Conservation (phyloP, 2,888 invertebrate genomes). For the Acrobeloides nanus region DNA sequence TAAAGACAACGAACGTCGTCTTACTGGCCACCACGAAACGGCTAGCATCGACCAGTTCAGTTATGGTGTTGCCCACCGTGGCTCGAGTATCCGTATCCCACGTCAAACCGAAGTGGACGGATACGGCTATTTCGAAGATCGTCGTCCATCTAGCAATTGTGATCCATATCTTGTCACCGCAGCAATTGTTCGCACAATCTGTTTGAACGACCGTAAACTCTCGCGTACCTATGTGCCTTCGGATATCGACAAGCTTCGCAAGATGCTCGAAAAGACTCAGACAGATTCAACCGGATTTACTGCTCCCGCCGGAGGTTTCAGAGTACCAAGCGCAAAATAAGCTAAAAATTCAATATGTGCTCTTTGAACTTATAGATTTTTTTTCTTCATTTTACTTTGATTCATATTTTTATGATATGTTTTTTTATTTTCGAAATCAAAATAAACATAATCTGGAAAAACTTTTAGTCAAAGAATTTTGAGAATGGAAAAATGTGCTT, state of each 20-base stretch:
- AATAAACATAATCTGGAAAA: too few species aligned
- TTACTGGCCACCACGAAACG: conserved; percentile 86
- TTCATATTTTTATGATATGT: too few species aligned
- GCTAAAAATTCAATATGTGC: neutral
- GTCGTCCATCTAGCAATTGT: conserved; percentile 54
- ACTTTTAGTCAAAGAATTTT: too few species aligned
- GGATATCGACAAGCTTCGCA: conserved; percentile 33
- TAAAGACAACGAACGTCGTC: conserved; percentile 86
- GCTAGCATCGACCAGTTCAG: conserved; percentile 94
- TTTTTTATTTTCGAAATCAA: too few species aligned
- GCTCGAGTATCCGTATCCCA: conserved; percentile 51
- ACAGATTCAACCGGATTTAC: too few species aligned
- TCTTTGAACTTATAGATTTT: conserved; percentile 2
- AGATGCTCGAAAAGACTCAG: conserved; percentile 23
- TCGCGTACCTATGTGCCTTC: conserved; percentile 46
- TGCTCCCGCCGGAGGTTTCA: neutral
- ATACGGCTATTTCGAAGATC: conserved; percentile 53
- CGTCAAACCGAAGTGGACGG: conserved; percentile 51
- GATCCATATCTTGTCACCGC: conserved; percentile 53
- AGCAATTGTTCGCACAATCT: conserved; percentile 48
- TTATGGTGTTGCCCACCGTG: conserved; percentile 52
- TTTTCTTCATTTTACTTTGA: too few species aligned
- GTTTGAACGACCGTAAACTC: conserved; percentile 47
- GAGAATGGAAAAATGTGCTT: too few species aligned
- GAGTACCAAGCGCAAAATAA: neutral